phyloP scores from a whole-genome alignment of 2,113 vertebrate genomes.

The Chlamydotis undulata region DNA sequence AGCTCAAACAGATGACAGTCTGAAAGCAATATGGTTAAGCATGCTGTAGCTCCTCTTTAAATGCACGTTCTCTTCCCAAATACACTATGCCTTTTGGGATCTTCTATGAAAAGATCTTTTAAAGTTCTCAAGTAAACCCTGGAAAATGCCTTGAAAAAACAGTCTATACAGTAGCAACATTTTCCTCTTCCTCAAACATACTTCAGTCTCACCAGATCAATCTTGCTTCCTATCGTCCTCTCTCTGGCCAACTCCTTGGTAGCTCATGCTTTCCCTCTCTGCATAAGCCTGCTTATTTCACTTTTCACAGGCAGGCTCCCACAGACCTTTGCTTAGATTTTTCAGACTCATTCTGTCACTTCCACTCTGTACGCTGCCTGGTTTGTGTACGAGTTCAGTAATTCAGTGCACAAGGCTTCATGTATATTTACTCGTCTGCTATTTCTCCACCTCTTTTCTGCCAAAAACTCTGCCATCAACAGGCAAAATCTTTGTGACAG shows the following conservation, averaged over 20 bases:
- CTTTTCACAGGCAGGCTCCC: not conserved
- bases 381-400: not conserved
- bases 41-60: not conserved
- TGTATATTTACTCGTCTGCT: not conserved
- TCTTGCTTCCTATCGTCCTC: not conserved
- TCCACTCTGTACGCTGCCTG: not conserved
- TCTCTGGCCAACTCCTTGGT: not conserved
- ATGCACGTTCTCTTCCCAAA: not conserved
- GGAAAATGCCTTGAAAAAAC: not conserved
- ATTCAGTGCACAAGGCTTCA: not conserved
- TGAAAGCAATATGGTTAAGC: not conserved
- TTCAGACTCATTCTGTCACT: conserved; percentile 33
- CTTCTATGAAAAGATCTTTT: not conserved
- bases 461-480: fast-evolving
- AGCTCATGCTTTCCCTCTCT: not conserved
- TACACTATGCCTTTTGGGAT: not conserved
- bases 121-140: not conserved
- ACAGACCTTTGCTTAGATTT: not conserved
- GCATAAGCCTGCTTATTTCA: not conserved
- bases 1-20: not conserved
- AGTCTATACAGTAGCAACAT: not conserved
- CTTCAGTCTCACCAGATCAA: conserved; percentile 1
- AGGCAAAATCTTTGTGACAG: not conserved
- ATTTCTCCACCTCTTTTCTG: not conserved
- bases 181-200: not conserved